A percentile compares a stretch with the other conserved stretches of the same genome.
Evolutionary conservation across 2,797 vertebrate species (phyloP).

Genomic region (Chelonia mydas): DNA sequence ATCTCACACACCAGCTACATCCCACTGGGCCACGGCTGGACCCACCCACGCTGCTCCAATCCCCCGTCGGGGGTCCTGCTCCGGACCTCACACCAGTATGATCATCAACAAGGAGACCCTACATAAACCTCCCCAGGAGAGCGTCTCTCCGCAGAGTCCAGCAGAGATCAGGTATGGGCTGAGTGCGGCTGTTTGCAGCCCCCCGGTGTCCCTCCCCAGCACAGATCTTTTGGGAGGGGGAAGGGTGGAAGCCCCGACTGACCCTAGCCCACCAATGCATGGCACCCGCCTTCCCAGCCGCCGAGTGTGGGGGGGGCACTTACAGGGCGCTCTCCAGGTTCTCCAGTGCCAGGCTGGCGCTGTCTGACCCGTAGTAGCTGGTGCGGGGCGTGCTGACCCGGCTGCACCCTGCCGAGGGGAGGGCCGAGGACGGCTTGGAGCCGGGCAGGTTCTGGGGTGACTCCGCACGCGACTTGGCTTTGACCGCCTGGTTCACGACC

Average conservation of each 20-base stretch:
- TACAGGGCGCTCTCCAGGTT: slow-evolving; percentile 73
- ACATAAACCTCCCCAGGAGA: not conserved
- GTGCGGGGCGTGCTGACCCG: slow-evolving; percentile 82
- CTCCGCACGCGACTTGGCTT: slow-evolving; percentile 81
- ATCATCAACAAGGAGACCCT: fast-evolving
- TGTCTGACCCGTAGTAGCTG: slow-evolving; percentile 80
- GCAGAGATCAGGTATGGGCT: not conserved
- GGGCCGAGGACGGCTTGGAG: slow-evolving; percentile 72
- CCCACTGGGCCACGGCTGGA: not conserved
- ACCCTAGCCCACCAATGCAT: not conserved
- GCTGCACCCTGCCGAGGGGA: slow-evolving; percentile 78
- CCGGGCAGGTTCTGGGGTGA: slow-evolving; percentile 79
- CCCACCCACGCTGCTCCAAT: not conserved
- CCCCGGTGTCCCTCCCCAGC: no score
- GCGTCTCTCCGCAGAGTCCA: not conserved
- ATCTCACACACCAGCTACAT: no score
- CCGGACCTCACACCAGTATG: fast-evolving
- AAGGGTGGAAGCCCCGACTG: not conserved
- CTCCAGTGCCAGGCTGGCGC: slow-evolving; percentile 66
- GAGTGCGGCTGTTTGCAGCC: not conserved
- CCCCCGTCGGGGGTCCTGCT: no score
- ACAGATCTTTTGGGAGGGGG: no score
- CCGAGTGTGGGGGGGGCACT: not conserved
- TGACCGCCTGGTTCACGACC: slow-evolving; percentile 83
- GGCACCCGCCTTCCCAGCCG: not conserved